Evolutionary conservation across 2,888 invertebrate species (phyloP).

Genomic region (Phengaris alcon): DNA sequence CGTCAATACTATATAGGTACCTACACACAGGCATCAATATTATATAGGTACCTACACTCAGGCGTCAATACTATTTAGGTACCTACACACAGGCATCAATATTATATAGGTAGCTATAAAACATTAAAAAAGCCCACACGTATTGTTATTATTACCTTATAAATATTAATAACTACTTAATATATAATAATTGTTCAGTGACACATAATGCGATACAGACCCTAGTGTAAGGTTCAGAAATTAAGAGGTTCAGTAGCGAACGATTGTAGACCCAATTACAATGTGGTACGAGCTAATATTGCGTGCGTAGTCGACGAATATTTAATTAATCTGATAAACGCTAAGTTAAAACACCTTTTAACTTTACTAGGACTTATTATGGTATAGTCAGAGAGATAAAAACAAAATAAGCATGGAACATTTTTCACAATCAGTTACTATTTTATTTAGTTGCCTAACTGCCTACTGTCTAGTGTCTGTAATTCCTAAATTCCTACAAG

Average conservation of each 20-base stretch:
- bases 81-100: too few species aligned
- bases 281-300: conserved; percentile 40
- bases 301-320: conserved; percentile 39
- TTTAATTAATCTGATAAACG: conserved; percentile 49
- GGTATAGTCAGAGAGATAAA: conserved; percentile 22
- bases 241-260: conserved; percentile 33
- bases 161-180: conserved; percentile 23
- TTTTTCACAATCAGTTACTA: too few species aligned
- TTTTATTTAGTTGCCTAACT: too few species aligned
- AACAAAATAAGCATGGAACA: background rate
- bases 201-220: conserved; percentile 14
- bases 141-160: conserved; percentile 9
- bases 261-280: conserved; percentile 37
- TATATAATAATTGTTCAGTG: conserved; percentile 27
- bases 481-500: too few species aligned
- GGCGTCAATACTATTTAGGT: too few species aligned
- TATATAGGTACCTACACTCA: too few species aligned
- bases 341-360: conserved; percentile 45
- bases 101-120: background rate
- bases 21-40: too few species aligned
- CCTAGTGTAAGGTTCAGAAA: conserved; percentile 28
- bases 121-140: background rate
- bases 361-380: conserved; percentile 31
- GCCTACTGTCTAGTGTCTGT: too few species aligned
- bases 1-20: too few species aligned